These are phyloP conservation scores for Metopolophium dirhodum DNA, from an alignment of 1,140 invertebrate genomes.

Conservation along the genomic window DNA sequence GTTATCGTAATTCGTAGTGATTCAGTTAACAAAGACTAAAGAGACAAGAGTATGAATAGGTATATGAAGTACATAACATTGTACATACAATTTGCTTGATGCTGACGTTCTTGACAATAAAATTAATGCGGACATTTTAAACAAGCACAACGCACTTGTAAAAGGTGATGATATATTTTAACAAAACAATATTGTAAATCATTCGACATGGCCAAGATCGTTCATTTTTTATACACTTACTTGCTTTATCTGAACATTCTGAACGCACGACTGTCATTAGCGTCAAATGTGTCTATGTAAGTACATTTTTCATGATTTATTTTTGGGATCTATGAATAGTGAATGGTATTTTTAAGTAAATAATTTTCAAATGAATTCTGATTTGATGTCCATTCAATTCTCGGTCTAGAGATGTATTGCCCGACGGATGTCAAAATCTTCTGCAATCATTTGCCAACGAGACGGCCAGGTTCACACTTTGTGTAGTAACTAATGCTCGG, in stretches of 20 bases:
- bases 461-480: slow-evolving; percentile 59
- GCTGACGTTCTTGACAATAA: not conserved
- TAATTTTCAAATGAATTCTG: not conserved
- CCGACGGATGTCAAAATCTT: slow-evolving; percentile 57
- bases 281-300: not conserved
- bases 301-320: not conserved
- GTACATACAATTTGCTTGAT: not conserved
- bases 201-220: not conserved
- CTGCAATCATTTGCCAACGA: slow-evolving; percentile 58
- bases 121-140: not conserved
- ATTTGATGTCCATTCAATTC: not conserved
- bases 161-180: not conserved
- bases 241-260: not conserved
- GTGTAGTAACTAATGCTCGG: slow-evolving; percentile 58
- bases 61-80: not conserved
- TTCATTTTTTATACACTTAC: not conserved
- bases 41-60: not conserved
- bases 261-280: too few relatives aligned
- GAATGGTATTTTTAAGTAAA: not conserved
- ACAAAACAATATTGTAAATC: not conserved
- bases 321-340: not conserved
- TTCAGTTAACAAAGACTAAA: not conserved
- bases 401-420: slow-evolving; percentile 9
- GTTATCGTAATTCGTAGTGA: not conserved
- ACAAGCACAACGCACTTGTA: not conserved